Percentiles rank a stretch among this genome's conserved stretches.
phyloP scores from a whole-genome alignment of 2,797 vertebrate species.

The Helarctos malayanus region DNA sequence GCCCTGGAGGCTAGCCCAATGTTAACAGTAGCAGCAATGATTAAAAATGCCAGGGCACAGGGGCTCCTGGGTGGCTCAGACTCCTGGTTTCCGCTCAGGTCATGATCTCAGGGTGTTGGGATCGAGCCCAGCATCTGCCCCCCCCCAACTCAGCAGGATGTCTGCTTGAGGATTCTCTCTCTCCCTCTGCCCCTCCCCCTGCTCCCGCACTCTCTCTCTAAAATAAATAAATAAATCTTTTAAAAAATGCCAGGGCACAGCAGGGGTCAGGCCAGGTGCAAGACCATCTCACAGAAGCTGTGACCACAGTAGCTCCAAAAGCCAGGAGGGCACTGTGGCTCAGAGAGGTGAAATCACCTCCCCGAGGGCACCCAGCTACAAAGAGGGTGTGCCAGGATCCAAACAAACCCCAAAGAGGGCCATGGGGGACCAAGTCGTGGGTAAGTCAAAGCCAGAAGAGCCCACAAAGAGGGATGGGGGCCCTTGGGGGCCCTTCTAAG shows the following conservation, averaged over 20 bases:
- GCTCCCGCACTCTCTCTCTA: neutral
- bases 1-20: constrained; percentile 20
- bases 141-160: neutral
- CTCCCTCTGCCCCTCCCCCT: neutral
- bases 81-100: neutral
- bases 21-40: constrained; percentile 43
- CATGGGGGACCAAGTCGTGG: neutral
- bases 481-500: neutral
- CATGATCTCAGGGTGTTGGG: neutral
- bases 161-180: neutral
- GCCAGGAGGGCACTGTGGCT: neutral
- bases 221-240: neutral
- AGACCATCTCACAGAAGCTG: constrained; percentile 25
- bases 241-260: neutral
- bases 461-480: neutral
- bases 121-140: neutral
- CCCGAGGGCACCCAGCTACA: neutral
- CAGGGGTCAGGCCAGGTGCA: neutral
- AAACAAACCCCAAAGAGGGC: neutral
- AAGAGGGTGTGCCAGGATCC: neutral
- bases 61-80: neutral
- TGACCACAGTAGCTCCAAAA: neutral
- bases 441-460: neutral
- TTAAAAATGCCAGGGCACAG: neutral
- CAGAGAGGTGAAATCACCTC: neutral